These are phyloP conservation scores for Periplaneta americana DNA, from an alignment of 1,140 invertebrate species.

Conservation along the genomic window DNA sequence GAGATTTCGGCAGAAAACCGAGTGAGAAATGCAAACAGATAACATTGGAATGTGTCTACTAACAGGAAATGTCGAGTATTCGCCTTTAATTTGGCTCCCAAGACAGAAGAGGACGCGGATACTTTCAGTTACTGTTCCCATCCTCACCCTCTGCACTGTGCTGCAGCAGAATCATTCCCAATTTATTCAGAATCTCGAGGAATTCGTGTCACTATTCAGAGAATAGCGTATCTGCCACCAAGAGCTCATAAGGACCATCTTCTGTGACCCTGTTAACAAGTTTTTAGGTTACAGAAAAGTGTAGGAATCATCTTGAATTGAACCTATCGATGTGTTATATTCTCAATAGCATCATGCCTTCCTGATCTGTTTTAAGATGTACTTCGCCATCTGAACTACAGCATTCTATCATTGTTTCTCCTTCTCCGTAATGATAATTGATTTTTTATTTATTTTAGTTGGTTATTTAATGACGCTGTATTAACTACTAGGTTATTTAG, in stretches of 20 bases:
- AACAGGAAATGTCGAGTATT: not conserved
- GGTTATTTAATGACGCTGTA: no score
- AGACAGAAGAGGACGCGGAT: not conserved
- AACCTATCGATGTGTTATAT: no score
- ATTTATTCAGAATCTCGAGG: not conserved
- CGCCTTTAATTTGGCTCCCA: not conserved
- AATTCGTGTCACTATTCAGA: not conserved
- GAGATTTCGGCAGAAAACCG: not conserved
- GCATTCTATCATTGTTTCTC: no score
- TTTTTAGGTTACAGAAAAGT: no score
- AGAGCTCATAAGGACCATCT: not conserved
- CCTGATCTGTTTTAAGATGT: no score
- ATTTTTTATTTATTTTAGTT: no score
- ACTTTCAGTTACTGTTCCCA: not conserved
- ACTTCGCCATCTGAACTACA: no score
- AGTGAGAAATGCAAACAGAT: not conserved
- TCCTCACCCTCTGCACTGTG: not conserved
- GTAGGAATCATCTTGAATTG: no score
- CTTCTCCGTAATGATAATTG: no score
- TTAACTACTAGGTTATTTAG: no score
- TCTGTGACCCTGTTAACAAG: not conserved
- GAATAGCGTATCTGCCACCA: not conserved
- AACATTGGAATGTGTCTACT: not conserved
- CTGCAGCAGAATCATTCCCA: not conserved
- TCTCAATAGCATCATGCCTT: no score